Base-by-base conservation (phyloP, 2,888 invertebrate genomes). In the Litoditis marina region DNA sequence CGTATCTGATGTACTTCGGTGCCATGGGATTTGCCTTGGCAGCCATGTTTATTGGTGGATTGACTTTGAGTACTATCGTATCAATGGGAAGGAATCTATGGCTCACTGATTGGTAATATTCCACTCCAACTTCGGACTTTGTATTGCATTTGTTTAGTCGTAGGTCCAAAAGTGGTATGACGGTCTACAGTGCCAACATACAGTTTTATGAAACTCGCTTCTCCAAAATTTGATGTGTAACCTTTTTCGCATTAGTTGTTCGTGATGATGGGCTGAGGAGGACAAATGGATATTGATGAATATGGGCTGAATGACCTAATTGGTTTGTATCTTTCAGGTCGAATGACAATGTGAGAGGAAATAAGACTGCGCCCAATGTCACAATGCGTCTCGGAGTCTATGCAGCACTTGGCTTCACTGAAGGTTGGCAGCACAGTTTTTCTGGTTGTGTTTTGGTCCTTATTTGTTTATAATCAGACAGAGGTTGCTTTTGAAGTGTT, bases 1-100 rank as follows among this genome's bases (percentile, higher is more conserved):
- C 81, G 7, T 81, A 81, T 60, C 51, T 71, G 31, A 68, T 70
- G 22, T 81, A 81, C 56, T 81, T 81, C 63, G 65, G 71, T 22
- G 74, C 81, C 7, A 81, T 81, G 81, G 79, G 81, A 7, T 39
- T 73, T 25, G 31, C 60, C 0, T 67, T 81, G 5, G 74, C 69
- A 7, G 44, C 63, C 3, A 51, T 79, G 6, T 81, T 81, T 61
- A 64, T 77, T 11, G 22, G 72, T 28, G 81, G 81, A 58, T 74
- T 81, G 74, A 68, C 72, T 1, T 42, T 73, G 3, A 74, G 74
- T 50, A 81, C 81, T 0, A 42, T 74, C 44, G 68, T 80, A 0
- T 78, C 79, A 7, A 80, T 81, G 80, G 69, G 66, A 36, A 62
- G 81, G n/a, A 82, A 79, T 54, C 56, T 81, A 28, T 81, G 81